Evolutionary conservation across 2,797 vertebrate species (phyloP).

Genomic region (Scomberomorus guttatus): DNA sequence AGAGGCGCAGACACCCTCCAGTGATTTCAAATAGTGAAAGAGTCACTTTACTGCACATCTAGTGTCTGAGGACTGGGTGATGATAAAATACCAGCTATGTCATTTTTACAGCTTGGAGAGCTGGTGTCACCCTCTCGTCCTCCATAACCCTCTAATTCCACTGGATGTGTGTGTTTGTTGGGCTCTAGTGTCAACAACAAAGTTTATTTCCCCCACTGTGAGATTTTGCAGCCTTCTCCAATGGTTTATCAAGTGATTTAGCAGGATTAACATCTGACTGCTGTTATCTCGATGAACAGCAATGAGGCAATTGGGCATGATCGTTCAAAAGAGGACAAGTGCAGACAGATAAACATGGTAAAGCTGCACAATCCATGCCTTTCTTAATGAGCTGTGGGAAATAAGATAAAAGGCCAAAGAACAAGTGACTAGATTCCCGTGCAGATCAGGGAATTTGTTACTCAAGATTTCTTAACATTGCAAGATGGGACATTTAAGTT

Average conservation of each 20-base stretch:
- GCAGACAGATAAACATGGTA: not conserved
- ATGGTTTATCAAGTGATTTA: slow-evolving; percentile 11
- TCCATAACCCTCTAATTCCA: not conserved
- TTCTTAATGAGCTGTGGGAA: not conserved
- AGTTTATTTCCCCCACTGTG: not conserved
- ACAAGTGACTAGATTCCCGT: not conserved
- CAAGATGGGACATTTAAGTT: not conserved
- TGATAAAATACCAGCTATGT: slow-evolving; percentile 22
- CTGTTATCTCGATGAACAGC: not conserved
- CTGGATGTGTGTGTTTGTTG: not conserved
- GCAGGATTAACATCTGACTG: not conserved
- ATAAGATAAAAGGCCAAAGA: not conserved
- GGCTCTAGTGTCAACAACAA: not conserved
- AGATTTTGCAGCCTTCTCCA: not conserved
- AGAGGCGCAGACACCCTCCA: not conserved
- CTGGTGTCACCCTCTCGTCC: slow-evolving; percentile 13
- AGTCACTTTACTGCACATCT: not conserved
- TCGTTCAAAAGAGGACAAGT: not conserved
- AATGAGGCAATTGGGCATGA: not conserved
- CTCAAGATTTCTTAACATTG: not conserved
- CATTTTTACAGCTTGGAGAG: slow-evolving; percentile 17
- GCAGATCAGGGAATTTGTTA: not conserved
- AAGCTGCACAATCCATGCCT: not conserved
- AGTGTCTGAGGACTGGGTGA: not conserved
- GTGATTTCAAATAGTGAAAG: not conserved